Evolutionary conservation across 2,888 invertebrate species (phyloP).

Genomic region (Pyrocoelia pectoralis): DNA sequence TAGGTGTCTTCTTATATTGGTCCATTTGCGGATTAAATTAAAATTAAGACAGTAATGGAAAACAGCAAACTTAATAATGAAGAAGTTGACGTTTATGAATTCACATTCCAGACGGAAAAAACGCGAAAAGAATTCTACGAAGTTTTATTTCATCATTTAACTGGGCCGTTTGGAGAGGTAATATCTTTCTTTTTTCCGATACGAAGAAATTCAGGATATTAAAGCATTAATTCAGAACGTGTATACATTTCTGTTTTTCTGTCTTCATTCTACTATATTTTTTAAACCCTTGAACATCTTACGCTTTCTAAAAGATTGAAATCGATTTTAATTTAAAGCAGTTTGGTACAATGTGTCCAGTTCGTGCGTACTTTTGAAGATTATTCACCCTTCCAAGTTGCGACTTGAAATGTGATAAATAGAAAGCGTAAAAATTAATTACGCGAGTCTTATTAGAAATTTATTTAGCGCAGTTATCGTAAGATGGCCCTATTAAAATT

Average conservation of each 20-base stretch:
- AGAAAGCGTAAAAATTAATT: too few relatives aligned
- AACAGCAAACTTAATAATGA: too few relatives aligned
- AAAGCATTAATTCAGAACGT: not conserved
- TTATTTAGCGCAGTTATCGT: too few relatives aligned
- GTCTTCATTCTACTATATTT: not conserved
- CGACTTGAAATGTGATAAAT: too few relatives aligned
- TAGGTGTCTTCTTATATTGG: too few relatives aligned
- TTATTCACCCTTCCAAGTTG: not conserved
- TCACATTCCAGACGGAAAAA: too few relatives aligned
- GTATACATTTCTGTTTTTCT: not conserved
- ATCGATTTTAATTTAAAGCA: not conserved
- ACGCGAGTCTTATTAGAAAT: too few relatives aligned
- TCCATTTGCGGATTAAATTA: too few relatives aligned
- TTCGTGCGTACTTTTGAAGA: not conserved
- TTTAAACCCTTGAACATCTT: not conserved
- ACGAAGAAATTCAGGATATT: slow-evolving; percentile 1
- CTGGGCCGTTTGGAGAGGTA: not conserved
- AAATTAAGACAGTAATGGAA: too few relatives aligned
- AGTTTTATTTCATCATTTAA: not conserved
- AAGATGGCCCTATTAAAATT: too few relatives aligned
- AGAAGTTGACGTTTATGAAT: too few relatives aligned
- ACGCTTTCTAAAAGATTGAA: slow-evolving; percentile 3
- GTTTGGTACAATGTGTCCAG: not conserved
- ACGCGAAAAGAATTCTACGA: not conserved
- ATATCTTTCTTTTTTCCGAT: not conserved